phyloP scores from a whole-genome alignment of 2,888 invertebrate genomes.

The Drosophila robusta region DNA sequence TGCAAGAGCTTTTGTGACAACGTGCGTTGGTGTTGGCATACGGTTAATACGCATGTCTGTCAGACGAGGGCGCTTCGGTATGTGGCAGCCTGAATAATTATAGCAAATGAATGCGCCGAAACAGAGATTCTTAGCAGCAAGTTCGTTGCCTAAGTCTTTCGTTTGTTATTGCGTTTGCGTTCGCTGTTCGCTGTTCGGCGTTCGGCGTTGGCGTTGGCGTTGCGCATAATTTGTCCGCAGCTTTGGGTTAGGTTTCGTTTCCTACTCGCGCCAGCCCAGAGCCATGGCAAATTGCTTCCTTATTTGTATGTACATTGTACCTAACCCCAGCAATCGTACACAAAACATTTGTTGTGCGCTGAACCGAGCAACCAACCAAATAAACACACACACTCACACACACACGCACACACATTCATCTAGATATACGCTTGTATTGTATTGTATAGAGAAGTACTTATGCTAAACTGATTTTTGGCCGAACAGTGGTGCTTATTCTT shows the following conservation, averaged over 20 bases:
- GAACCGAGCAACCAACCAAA: constrained; percentile 23
- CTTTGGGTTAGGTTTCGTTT: constrained; percentile 56
- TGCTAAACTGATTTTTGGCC: constrained; percentile 32
- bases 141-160: constrained; percentile 50
- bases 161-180: constrained; percentile 58
- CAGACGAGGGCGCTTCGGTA: constrained; percentile 1
- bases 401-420: constrained; percentile 1
- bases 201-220: constrained; percentile 38
- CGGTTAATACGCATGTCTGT: constrained; percentile 3
- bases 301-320: constrained; percentile 60
- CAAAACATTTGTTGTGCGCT: constrained; percentile 27
- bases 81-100: constrained; percentile 9
- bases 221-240: constrained; percentile 67
- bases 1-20: constrained; percentile 31
- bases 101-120: constrained; percentile 32
- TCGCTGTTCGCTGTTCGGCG: not conserved
- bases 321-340: constrained; percentile 25
- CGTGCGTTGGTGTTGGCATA: constrained; percentile 27
- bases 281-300: constrained; percentile 71
- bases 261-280: constrained; percentile 59
- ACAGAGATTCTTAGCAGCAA: constrained; percentile 38
- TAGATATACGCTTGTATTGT: constrained; percentile 1
- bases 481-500: constrained; percentile 18
- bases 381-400: constrained; percentile 14
- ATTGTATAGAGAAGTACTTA: constrained; percentile 43